These are phyloP conservation scores for Ochlodes sylvanus DNA, from an alignment of 2,888 invertebrate genomes.

Conservation along the genomic window DNA sequence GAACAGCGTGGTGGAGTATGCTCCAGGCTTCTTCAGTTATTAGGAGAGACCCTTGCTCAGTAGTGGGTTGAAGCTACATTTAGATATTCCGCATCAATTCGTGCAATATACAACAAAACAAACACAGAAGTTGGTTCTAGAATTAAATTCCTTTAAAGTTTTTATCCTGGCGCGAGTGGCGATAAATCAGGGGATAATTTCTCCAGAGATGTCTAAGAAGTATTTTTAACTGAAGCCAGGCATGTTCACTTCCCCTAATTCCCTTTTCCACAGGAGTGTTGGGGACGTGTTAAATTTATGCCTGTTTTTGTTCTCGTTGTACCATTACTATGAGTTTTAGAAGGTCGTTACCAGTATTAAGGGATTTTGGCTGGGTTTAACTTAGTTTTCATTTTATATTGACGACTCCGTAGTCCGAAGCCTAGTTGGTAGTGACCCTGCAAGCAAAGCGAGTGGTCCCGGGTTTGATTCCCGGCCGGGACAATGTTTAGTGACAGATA, in stretches of 20 bases:
- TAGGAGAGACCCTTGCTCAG: no score
- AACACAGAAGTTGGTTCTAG: not conserved
- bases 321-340: constrained; percentile 4
- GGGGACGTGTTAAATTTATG: constrained; percentile 28
- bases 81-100: no score
- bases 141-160: constrained; percentile 19
- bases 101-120: not conserved
- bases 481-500: no score
- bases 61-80: no score
- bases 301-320: constrained; percentile 27
- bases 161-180: constrained; percentile 2
- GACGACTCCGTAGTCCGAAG: no score
- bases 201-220: constrained; percentile 20
- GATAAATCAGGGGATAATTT: constrained; percentile 31
- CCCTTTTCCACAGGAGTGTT: constrained; percentile 12
- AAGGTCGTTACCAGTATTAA: not conserved
- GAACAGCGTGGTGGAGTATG: no score
- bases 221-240: constrained; percentile 22
- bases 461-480: no score
- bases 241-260: constrained; percentile 17
- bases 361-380: no score
- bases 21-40: no score
- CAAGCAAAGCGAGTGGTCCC: no score
- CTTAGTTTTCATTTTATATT: not conserved
- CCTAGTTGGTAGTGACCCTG: no score